phyloP scores from a whole-genome alignment of 2,113 vertebrate species.

The Microcebus tavaratra region DNA sequence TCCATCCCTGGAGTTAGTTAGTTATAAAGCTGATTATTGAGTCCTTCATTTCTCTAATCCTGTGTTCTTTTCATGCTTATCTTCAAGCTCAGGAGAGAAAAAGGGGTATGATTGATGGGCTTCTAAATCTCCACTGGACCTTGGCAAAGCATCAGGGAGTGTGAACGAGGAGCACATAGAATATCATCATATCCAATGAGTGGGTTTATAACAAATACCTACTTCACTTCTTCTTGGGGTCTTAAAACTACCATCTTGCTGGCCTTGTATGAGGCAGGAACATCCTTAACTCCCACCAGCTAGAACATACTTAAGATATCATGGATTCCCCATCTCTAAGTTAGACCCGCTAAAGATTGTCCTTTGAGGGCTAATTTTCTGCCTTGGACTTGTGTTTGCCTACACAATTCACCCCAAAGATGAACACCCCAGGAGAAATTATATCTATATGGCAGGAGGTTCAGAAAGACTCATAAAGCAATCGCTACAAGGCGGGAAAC shows the following conservation, averaged over 20 bases:
- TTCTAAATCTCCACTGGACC: not conserved
- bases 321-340: not conserved
- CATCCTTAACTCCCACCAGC: not conserved
- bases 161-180: not conserved
- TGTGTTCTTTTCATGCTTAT: not conserved
- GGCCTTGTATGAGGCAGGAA: not conserved
- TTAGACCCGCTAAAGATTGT: not conserved
- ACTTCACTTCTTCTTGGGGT: not conserved
- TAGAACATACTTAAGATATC: not conserved
- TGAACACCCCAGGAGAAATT: not conserved
- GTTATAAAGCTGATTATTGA: not conserved
- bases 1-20: not conserved
- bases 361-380: not conserved
- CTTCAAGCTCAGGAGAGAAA: not conserved
- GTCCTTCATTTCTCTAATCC: not conserved
- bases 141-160: not conserved
- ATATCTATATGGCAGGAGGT: rapidly evolving
- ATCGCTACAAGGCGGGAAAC: rapidly evolving
- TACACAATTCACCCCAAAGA: not conserved
- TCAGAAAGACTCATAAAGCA: not conserved
- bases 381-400: not conserved
- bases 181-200: not conserved
- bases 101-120: rapidly evolving
- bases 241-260: not conserved
- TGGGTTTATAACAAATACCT: not conserved